Evolutionary conservation across 2,888 invertebrate genomes (phyloP), one percentile per base, ranked within the genome.

Genomic region (Drosophila cognata): DNA sequence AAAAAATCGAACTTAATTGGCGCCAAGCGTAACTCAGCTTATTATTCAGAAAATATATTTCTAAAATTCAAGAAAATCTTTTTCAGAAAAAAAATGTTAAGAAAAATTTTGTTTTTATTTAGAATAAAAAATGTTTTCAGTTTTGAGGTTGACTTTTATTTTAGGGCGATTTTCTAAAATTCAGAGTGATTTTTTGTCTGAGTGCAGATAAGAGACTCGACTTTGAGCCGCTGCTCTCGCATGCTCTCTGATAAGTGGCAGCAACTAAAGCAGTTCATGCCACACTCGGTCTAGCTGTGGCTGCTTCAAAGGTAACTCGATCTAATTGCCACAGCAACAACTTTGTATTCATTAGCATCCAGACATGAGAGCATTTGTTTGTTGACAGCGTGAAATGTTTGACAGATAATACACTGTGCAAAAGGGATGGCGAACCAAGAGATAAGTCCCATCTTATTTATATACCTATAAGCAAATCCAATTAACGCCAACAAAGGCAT

Each of bases 241-340:
- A 25, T 46, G 46, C 6, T n/a, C 48, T 28, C 8, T 18, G 21
- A 33, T 33, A 35, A 50, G 48, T 56, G 43, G 31, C 16, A 8
- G 25, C 46, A 25, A 46, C 13, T 10, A 18, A 69, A 38, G 3
- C 31, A 38, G 11, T 55, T 11, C 35, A 10, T 55, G 55, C 25
- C 50, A 38, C 28, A 36, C 29, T 31, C 63, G 35, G 35, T 25
- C 60, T 18, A 28, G 16, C 36, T 11, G 28, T 38, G 48, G 4
- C 41, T 48, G 21, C 36, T 36, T 35, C 43, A 48, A 46, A 67
- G 72, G 77, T 80, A 76, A 48, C 64, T 25, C 53, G 28, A 71
- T 64, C 89, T 72, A 79, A 84, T 75, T 79, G 72, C 2, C 55
- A 31, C 46, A 58, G 46, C 46, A 35, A 66, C 36, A 64, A 46